These are phyloP conservation scores for Alaudala cheleensis DNA, from an alignment of 2,113 vertebrate species.

Conservation along the genomic window DNA sequence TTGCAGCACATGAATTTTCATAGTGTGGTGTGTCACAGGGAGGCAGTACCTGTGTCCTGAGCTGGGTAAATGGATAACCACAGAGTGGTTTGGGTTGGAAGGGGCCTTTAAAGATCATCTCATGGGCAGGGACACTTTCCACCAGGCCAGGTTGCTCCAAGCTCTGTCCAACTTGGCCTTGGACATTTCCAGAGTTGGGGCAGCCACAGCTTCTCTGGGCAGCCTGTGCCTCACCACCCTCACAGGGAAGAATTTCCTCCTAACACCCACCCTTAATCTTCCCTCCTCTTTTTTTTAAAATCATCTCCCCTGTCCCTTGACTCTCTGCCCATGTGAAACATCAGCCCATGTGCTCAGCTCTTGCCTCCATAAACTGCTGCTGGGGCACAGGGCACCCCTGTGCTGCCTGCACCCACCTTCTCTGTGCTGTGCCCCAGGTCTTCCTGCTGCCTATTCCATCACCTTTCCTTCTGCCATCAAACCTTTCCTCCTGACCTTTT, in stretches of 20 bases:
- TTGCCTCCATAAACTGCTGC: background rate
- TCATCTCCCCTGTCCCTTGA: background rate
- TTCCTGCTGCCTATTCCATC: background rate
- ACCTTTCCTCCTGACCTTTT: background rate
- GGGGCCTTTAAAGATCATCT: background rate
- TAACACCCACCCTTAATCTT: background rate
- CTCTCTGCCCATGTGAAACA: background rate
- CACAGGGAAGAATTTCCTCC: background rate
- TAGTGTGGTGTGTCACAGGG: fast-evolving
- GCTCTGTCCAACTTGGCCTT: background rate
- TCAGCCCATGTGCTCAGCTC: background rate
- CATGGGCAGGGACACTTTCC: background rate
- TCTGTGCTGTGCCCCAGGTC: background rate
- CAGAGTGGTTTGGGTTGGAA: background rate
- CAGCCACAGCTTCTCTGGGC: background rate
- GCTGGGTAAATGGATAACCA: background rate
- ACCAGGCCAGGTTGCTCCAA: background rate
- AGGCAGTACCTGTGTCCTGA: background rate
- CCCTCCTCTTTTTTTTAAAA: background rate
- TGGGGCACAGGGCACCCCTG: background rate
- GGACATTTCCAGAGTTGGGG: background rate
- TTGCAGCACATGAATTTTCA: background rate
- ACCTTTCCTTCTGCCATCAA: background rate
- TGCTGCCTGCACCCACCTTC: background rate
- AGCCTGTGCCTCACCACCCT: background rate